Evolutionary conservation across 1,140 invertebrate species (phyloP).

Genomic region (Drosophila fuyamai): DNA sequence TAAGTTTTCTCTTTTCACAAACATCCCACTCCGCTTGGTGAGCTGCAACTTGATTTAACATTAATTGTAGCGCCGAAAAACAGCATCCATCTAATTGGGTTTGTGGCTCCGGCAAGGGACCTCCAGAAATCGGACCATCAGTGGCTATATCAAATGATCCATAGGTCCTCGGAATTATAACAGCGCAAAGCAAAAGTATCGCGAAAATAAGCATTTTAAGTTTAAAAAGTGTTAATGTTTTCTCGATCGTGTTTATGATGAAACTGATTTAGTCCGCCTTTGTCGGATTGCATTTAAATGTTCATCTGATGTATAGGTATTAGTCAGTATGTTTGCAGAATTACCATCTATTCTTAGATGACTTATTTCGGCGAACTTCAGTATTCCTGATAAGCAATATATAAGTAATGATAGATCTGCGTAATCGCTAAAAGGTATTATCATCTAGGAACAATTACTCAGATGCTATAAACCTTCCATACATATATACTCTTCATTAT

Average conservation of each 20-base stretch:
- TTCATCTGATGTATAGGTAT: background rate
- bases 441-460: too few relatives aligned
- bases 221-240: background rate
- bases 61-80: background rate
- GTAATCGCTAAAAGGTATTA: too few relatives aligned
- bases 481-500: too few relatives aligned
- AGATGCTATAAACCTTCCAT: too few relatives aligned
- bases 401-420: too few relatives aligned
- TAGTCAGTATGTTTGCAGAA: background rate
- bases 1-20: background rate
- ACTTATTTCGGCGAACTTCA: background rate
- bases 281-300: background rate
- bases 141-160: background rate
- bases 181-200: background rate
- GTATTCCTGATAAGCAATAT: background rate
- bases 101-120: background rate
- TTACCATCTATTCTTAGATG: background rate
- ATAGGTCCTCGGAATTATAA: background rate
- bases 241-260: background rate
- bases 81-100: conserved; percentile 3
- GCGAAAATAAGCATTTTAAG: background rate
- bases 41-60: background rate
- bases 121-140: background rate
- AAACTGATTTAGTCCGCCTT: background rate
- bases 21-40: background rate